These are phyloP conservation scores for Antigone vipio DNA, from an alignment of 2,113 vertebrate species.

Conservation along the genomic window DNA sequence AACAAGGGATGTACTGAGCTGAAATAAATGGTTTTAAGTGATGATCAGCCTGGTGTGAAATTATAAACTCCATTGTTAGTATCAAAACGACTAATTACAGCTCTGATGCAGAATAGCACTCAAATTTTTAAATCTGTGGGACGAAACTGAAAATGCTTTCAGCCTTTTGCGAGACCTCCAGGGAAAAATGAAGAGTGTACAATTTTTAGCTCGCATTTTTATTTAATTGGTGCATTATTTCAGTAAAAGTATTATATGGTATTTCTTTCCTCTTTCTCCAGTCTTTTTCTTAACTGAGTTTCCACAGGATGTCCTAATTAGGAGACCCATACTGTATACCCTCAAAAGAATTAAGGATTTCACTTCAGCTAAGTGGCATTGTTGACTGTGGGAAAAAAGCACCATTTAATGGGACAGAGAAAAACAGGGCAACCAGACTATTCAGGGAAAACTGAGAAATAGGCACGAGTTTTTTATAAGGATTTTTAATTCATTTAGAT, in stretches of 20 bases:
- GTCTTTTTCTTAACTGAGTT: neutral
- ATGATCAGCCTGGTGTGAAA: slow-evolving; percentile 57
- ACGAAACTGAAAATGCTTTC: neutral
- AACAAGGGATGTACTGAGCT: neutral
- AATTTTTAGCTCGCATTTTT: slow-evolving; percentile 12
- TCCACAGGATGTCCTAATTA: slow-evolving; percentile 7
- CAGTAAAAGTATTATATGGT: neutral
- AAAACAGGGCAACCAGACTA: neutral
- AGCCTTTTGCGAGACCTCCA: neutral
- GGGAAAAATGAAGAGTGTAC: neutral
- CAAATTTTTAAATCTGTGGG: neutral
- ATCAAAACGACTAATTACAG: slow-evolving; percentile 46
- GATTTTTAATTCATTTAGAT: neutral
- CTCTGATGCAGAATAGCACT: neutral
- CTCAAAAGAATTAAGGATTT: slow-evolving; percentile 24
- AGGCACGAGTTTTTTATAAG: neutral
- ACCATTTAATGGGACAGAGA: neutral
- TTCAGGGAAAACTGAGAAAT: neutral
- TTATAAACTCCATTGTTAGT: slow-evolving; percentile 34
- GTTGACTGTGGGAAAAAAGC: neutral
- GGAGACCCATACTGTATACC: neutral
- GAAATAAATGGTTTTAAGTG: slow-evolving; percentile 48
- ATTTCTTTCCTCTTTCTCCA: neutral
- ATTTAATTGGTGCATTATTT: slow-evolving; percentile 22
- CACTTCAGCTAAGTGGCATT: neutral